These are phyloP conservation scores for Heliothis peltigera DNA, from an alignment of 2,888 invertebrate species.

Conservation along the genomic window DNA sequence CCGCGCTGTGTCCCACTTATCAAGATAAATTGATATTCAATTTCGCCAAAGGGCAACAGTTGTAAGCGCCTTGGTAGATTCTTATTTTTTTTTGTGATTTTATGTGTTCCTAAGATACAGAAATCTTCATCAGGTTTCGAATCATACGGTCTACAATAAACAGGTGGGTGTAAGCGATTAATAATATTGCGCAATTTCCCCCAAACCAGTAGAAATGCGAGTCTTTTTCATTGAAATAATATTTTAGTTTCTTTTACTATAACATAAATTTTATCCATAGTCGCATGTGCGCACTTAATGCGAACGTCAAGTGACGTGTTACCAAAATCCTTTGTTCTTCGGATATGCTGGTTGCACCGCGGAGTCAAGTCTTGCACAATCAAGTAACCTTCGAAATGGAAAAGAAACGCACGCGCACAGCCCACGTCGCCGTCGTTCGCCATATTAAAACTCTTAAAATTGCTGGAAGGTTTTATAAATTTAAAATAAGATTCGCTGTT, in stretches of 20 bases:
- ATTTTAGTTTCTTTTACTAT: background rate
- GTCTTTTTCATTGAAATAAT: no score
- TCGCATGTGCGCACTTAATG: slow-evolving; percentile 11
- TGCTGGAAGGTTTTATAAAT: slow-evolving; percentile 5
- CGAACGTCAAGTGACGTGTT: slow-evolving; percentile 53
- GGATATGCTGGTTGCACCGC: slow-evolving; percentile 76
- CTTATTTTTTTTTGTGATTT: slow-evolving; percentile 61
- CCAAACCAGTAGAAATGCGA: no score
- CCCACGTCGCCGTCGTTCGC: slow-evolving; percentile 66
- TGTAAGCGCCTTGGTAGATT: slow-evolving; percentile 73
- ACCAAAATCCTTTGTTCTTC: slow-evolving; percentile 74
- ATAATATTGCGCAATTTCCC: no score
- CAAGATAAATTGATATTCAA: slow-evolving; percentile 87
- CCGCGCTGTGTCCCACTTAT: slow-evolving; percentile 82
- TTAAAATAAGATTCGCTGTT: slow-evolving; percentile 1
- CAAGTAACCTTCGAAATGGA: slow-evolving; percentile 81
- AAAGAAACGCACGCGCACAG: slow-evolving; percentile 80
- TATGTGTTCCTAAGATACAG: slow-evolving; percentile 22
- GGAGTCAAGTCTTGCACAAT: slow-evolving; percentile 79
- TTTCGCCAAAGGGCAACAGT: slow-evolving; percentile 86
- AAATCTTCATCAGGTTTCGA: slow-evolving; percentile 11
- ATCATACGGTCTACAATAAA: no score
- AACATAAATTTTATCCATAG: background rate
- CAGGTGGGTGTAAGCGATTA: no score
- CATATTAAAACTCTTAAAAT: slow-evolving; percentile 60